Evolutionary conservation across 2,888 invertebrate species (phyloP).

Genomic region (Halictus quadricinctus): DNA sequence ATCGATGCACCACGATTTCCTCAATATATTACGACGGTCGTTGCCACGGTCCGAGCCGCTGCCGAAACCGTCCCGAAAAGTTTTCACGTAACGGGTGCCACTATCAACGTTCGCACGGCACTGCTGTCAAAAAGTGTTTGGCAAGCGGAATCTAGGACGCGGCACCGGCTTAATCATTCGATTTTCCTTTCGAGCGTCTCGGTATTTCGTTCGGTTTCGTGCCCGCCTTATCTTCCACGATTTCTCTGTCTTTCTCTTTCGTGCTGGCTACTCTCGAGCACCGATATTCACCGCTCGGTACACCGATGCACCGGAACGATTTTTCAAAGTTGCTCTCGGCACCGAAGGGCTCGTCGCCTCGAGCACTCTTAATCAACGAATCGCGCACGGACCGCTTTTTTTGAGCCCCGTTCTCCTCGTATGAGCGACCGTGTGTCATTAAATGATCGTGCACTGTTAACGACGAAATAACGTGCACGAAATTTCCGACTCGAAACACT

Average conservation of each 20-base stretch:
- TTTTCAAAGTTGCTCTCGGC: conserved; percentile 20
- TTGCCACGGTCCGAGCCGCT: conserved; percentile 10
- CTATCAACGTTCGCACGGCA: conserved; percentile 40
- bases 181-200: conserved; percentile 45
- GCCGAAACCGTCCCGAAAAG: background rate
- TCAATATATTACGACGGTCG: background rate
- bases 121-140: conserved; percentile 65
- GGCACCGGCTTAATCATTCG: conserved; percentile 59
- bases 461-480: conserved; percentile 7
- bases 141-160: conserved; percentile 53
- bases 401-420: conserved; percentile 11
- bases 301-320: background rate
- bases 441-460: conserved; percentile 19
- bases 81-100: conserved; percentile 25
- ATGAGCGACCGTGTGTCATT: conserved; percentile 11
- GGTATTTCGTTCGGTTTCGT: conserved; percentile 7
- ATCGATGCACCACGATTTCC: conserved; percentile 48
- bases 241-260: conserved; percentile 12
- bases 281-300: background rate
- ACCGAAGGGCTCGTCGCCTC: conserved; percentile 21
- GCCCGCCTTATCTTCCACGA: conserved; percentile 1
- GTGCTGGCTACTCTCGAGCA: background rate
- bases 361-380: conserved; percentile 50
- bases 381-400: conserved; percentile 32
- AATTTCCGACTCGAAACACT: background rate